A percentile compares a stretch with the other conserved stretches of the same genome.
These are phyloP conservation scores for Tromatobia lineatoria DNA, from an alignment of 2,888 invertebrate species.

Conservation along the genomic window DNA sequence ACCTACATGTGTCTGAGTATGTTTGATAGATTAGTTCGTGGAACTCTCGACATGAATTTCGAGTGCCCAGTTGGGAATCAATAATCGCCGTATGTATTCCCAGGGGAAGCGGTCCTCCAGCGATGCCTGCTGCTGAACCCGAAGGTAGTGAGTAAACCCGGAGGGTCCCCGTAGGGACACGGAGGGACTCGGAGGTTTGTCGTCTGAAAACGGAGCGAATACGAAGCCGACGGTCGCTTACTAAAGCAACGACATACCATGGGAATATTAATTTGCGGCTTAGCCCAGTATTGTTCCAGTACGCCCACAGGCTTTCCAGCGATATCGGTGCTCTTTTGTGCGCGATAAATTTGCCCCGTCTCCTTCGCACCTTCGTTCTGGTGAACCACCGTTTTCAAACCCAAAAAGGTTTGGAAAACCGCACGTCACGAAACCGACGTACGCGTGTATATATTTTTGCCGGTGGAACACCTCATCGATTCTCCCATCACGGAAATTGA, in stretches of 20 bases:
- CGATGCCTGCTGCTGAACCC: neutral
- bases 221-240: neutral
- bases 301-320: neutral
- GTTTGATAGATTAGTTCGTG: conserved; percentile 35
- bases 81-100: conserved; percentile 43
- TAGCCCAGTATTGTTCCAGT: neutral
- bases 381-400: neutral
- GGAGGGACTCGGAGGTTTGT: neutral
- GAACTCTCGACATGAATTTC: conserved; percentile 18
- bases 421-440: neutral
- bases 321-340: conserved; percentile 4
- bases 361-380: neutral
- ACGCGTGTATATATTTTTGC: neutral
- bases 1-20: neutral
- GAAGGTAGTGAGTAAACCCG: neutral
- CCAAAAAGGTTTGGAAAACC: conserved; percentile 7
- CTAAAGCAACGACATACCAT: neutral
- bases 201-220: conserved; percentile 3
- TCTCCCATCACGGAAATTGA: neutral
- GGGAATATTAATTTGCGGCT: conserved; percentile 43
- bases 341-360: neutral
- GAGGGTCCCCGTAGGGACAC: neutral
- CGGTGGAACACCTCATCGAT: neutral
- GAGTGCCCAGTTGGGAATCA: conserved; percentile 24
- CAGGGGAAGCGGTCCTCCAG: neutral